These are phyloP conservation scores for Andrena marginata DNA, from an alignment of 2,888 invertebrate species.

Conservation along the genomic window DNA sequence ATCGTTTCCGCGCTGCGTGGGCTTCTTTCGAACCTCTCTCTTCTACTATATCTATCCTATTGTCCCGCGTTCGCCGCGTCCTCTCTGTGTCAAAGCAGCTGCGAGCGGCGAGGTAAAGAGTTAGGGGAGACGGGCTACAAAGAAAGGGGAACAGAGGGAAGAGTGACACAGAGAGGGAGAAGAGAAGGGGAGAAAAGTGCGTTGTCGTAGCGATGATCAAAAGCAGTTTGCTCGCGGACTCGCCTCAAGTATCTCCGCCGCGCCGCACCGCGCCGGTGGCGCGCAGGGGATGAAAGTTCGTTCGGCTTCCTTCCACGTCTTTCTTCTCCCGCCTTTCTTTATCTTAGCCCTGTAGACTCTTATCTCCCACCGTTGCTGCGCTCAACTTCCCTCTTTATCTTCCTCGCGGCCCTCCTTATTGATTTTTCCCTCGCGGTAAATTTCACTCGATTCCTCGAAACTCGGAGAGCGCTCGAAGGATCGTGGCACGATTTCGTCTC, in stretches of 20 bases:
- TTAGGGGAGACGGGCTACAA: slow-evolving; percentile 54
- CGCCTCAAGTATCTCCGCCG: slow-evolving; percentile 67
- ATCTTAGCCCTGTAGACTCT: slow-evolving; percentile 60
- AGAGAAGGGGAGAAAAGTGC: slow-evolving; percentile 39
- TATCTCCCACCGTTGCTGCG: slow-evolving; percentile 28
- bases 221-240: slow-evolving; percentile 77
- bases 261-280: slow-evolving; percentile 1
- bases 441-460: slow-evolving; percentile 36
- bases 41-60: slow-evolving; percentile 29
- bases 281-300: slow-evolving; percentile 65
- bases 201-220: slow-evolving; percentile 74
- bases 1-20: slow-evolving; percentile 35
- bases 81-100: slow-evolving; percentile 49
- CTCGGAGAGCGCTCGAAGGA: slow-evolving; percentile 20
- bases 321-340: slow-evolving; percentile 68
- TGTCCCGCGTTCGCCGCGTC: slow-evolving; percentile 20
- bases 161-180: slow-evolving; percentile 34
- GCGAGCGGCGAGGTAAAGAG: slow-evolving; percentile 50
- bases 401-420: slow-evolving; percentile 41
- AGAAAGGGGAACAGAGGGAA: slow-evolving; percentile 35
- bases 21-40: not conserved
- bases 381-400: slow-evolving; percentile 1
- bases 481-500: slow-evolving; percentile 8
- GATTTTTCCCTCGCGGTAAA: slow-evolving; percentile 51
- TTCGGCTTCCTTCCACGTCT: slow-evolving; percentile 65